Conservation (phyloP, 1,140 invertebrate genomes). For the Trypoxylus dichotomus region DNA sequence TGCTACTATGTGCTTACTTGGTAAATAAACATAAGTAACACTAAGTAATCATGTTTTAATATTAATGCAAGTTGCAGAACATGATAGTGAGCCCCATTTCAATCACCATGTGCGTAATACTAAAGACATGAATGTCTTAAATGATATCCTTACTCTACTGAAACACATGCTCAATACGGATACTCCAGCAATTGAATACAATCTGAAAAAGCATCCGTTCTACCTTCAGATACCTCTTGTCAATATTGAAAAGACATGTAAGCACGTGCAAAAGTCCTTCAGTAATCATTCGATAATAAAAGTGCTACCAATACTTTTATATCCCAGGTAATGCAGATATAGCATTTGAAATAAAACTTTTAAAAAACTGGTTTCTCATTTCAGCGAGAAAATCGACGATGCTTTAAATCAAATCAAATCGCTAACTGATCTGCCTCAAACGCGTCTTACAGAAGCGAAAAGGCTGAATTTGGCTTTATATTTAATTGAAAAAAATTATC, state of each 20-base stretch:
- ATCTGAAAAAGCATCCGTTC: constrained; percentile 57
- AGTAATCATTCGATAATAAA: constrained; percentile 56
- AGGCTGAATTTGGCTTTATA: constrained; percentile 57
- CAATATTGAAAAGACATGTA: constrained; percentile 55
- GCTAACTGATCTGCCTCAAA: constrained; percentile 32
- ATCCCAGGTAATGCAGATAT: constrained; percentile 57
- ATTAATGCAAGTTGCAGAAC: not conserved
- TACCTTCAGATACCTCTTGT: constrained; percentile 57
- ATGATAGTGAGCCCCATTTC: constrained; percentile 46
- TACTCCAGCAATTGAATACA: constrained; percentile 46
- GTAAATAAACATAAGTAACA: constrained; percentile 40
- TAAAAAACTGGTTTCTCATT: constrained; percentile 35
- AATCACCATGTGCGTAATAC: constrained; percentile 51
- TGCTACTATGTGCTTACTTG: constrained; percentile 54
- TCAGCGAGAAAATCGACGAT: constrained; percentile 44
- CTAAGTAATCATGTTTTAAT: not conserved
- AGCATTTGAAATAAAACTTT: constrained; percentile 37
- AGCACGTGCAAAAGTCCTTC: constrained; percentile 56
- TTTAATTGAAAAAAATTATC: constrained; percentile 58
- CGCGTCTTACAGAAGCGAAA: constrained; percentile 50
- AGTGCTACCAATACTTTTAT: constrained; percentile 59
- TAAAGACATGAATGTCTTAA: constrained; percentile 50
- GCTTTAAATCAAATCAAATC: constrained; percentile 38
- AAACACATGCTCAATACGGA: constrained; percentile 45
- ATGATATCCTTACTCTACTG: constrained; percentile 40